A percentile compares a stretch with the other conserved stretches of the same genome.
Evolutionary conservation across 2,888 invertebrate genomes (phyloP).

Genomic region (Polydrusus tereticollis): DNA sequence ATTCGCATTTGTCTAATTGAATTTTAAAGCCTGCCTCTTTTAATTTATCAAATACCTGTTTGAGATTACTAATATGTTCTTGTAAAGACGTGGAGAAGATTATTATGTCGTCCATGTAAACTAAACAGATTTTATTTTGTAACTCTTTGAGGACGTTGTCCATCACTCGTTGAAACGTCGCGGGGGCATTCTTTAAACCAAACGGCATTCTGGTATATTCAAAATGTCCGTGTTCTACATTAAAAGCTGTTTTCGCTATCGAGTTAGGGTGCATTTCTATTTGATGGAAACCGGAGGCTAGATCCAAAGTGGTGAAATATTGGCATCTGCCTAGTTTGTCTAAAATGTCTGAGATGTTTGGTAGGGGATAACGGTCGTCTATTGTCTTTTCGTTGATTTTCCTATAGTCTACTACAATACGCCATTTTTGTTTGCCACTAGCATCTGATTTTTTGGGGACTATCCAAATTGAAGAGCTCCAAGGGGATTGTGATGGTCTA

Average conservation of each 20-base stretch:
- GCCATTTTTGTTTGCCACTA: constrained; percentile 40
- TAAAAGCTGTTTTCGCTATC: constrained; percentile 50
- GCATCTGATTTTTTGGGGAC: constrained; percentile 50
- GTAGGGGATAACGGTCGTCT: constrained; percentile 49
- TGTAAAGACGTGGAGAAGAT: no score
- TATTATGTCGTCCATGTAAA: no score
- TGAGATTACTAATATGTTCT: no score
- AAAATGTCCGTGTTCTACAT: constrained; percentile 45
- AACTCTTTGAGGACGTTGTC: no score
- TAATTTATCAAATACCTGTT: no score
- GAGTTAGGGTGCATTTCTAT: constrained; percentile 45
- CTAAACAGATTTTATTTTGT: no score
- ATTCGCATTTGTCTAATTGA: no score
- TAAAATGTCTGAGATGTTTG: constrained; percentile 48
- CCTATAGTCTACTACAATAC: no score
- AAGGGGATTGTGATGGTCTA: constrained; percentile 47
- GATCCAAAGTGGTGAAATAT: constrained; percentile 49
- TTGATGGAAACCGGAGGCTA: no score
- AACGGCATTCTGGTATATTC: constrained; percentile 50
- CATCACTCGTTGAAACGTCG: no score
- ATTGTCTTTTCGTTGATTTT: no score
- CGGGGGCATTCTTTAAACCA: constrained; percentile 6
- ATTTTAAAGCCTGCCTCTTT: no score
- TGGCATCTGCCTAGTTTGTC: constrained; percentile 44
- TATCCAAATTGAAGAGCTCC: constrained; percentile 53